These are phyloP conservation scores for Camptogramma bilineatum DNA, from an alignment of 2,888 invertebrate genomes.

Conservation along the genomic window DNA sequence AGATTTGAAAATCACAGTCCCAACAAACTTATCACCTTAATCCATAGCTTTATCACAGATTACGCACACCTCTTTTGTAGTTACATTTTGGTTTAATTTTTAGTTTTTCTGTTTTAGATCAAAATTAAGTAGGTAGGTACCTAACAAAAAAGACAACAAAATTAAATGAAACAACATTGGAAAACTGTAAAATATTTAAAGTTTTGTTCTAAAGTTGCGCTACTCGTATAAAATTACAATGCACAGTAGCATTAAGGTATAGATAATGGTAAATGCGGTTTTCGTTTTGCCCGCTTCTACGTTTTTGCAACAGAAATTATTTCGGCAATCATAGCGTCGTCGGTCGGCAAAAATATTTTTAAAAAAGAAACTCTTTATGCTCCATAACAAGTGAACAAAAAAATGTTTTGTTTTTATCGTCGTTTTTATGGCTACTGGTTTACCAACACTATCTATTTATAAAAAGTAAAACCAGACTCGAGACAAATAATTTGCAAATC, in stretches of 20 bases:
- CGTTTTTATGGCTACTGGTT: background rate
- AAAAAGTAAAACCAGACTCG: background rate
- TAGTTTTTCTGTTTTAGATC: no score
- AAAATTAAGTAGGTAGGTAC: no score
- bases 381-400: background rate
- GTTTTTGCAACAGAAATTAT: conserved; percentile 32
- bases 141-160: no score
- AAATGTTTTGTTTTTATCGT: background rate
- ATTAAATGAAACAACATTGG: no score
- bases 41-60: no score
- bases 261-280: conserved; percentile 33
- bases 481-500: no score
- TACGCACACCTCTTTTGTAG: no score
- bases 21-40: no score
- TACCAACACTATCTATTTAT: background rate
- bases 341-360: conserved; percentile 10
- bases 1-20: no score
- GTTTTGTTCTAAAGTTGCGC: background rate
- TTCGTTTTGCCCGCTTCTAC: conserved; percentile 35
- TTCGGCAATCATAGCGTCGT: conserved; percentile 28
- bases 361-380: conserved; percentile 2
- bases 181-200: no score
- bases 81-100: no score
- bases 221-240: conserved; percentile 11
- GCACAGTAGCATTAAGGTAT: conserved; percentile 23